Percentiles rank a stretch among this genome's conserved stretches.
Evolutionary conservation across 2,888 invertebrate genomes (phyloP).

Genomic region (Helleia helle): DNA sequence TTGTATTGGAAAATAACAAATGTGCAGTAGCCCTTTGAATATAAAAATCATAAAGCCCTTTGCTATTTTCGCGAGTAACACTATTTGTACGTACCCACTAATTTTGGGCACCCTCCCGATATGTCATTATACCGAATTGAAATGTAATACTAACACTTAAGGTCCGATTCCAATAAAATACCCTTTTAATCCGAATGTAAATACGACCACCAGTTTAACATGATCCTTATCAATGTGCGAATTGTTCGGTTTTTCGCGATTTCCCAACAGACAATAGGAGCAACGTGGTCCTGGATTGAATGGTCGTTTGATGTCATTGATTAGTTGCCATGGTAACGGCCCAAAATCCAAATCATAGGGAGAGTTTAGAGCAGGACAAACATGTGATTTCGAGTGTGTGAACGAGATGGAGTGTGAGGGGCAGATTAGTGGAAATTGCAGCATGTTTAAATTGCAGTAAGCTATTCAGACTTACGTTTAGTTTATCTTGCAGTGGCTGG

Average conservation of each 20-base stretch:
- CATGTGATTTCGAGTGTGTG: slow-evolving; percentile 40
- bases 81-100: slow-evolving; percentile 3
- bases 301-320: slow-evolving; percentile 36
- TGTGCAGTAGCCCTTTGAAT: background rate
- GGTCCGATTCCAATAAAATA: slow-evolving; percentile 40
- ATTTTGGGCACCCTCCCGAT: background rate
- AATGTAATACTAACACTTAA: slow-evolving; percentile 42
- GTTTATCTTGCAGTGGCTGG: slow-evolving; percentile 1
- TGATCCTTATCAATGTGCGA: slow-evolving; percentile 31
- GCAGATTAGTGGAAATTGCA: slow-evolving; percentile 32
- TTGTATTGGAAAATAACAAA: background rate
- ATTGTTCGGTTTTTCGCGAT: slow-evolving; percentile 21
- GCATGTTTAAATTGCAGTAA: slow-evolving; percentile 53
- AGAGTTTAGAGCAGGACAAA: slow-evolving; percentile 34
- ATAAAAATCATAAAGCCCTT: background rate
- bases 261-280: slow-evolving; percentile 14
- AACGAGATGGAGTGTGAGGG: slow-evolving; percentile 25
- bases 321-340: slow-evolving; percentile 54
- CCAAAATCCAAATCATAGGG: slow-evolving; percentile 47
- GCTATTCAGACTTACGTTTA: background rate
- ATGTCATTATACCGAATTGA: slow-evolving; percentile 30
- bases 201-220: slow-evolving; percentile 27
- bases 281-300: slow-evolving; percentile 23
- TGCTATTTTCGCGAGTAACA: background rate
- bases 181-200: slow-evolving; percentile 25